Evolutionary conservation across 2,888 invertebrate species (phyloP), one percentile per base, ranked within the genome.

Genomic region (Chouioia cunea): DNA sequence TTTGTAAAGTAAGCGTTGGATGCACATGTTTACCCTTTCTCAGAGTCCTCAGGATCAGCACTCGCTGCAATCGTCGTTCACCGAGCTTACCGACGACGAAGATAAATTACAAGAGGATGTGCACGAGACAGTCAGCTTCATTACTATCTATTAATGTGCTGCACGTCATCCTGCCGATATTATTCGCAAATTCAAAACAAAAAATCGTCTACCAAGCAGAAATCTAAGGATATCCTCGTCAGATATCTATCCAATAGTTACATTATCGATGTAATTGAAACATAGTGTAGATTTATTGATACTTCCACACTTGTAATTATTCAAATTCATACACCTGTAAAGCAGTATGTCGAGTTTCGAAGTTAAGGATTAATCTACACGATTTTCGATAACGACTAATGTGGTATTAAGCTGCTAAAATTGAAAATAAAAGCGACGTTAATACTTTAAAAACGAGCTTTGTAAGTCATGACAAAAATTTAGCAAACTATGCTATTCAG

Each of bases 11-110:
- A 70, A 70, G 56, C 54, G 44, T 54, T 69, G 71, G 71, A 69
- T 69, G 74, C 69, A 73, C 70, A 67, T 73, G 44, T 63, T 71
- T 73, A 68, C 65, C 58, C 71, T 74, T 74, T 70, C 71, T 60
- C 66, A 74, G 74, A 74, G 64, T 69, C 74, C 65, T 47, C 71
- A 65, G 69, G 71, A 72, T 54, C 66, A 57, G 36, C 57, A 72
- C 53, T 70, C 66, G 23, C 65, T 64, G 57, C 71, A 69, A 43
- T 70, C 70, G 57, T 68, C 71, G 16, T 65, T 56, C 36, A 47
- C 54, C 18, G 73, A 71, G 53, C 43, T 69, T 23, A 68, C 73
- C 10, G 74, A 71, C 16, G 63, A 66, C 10, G 74, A 74, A 70
- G 57, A 57, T 27, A 75, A 75, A 27, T 67, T 72, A 4, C 71